Conservation (phyloP, 2,888 invertebrate species). For the Alitta virens region DNA sequence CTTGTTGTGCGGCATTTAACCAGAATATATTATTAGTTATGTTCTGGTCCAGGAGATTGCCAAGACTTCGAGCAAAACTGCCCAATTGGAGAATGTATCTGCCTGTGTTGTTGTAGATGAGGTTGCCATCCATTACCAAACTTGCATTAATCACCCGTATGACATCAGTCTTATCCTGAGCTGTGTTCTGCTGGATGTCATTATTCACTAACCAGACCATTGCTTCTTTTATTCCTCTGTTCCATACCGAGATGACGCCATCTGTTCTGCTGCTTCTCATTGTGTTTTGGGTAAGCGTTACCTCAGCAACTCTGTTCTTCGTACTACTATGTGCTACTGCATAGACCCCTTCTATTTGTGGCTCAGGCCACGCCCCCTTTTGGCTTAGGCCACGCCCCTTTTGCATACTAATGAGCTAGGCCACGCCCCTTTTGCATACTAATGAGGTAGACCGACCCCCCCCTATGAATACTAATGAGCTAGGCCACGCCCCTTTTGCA, state of each 20-base stretch:
- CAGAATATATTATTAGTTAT: conserved; percentile 1
- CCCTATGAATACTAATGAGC: too few species aligned
- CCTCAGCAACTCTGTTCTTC: neutral
- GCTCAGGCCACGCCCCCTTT: too few species aligned
- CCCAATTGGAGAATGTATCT: neutral
- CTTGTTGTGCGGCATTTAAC: neutral
- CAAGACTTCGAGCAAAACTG: neutral
- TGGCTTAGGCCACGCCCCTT: too few species aligned
- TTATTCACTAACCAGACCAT: neutral
- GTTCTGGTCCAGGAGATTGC: neutral
- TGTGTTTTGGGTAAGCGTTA: neutral
- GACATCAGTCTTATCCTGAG: neutral
- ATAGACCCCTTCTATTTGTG: too few species aligned
- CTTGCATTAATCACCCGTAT: neutral
- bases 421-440: too few species aligned
- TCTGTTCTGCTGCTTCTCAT: neutral
- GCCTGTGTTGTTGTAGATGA: conserved; percentile 6
- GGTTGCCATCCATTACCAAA: neutral
- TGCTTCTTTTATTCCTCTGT: neutral
- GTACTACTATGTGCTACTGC: too few species aligned
- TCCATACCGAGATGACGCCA: neutral
- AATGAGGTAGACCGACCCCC: too few species aligned
- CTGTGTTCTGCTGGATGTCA: neutral
- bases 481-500: too few species aligned
- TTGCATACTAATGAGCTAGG: too few species aligned